Conservation (phyloP, 2,113 vertebrate genomes). For the Lophotis ruficrista region DNA sequence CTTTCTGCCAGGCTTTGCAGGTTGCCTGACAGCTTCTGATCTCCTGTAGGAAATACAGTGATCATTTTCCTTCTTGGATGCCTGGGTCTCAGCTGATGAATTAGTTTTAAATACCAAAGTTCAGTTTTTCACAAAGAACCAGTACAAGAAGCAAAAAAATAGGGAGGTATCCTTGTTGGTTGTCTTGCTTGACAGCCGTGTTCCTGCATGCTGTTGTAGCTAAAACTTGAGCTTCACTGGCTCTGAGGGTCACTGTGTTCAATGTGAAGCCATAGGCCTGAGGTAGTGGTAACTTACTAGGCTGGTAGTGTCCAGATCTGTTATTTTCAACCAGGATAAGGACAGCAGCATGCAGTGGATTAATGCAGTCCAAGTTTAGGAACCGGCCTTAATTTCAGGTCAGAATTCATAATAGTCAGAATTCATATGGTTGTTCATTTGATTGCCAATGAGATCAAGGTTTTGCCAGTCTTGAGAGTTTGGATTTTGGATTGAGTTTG, state of each 20-base stretch:
- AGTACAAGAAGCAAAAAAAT: not conserved
- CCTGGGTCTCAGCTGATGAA: not conserved
- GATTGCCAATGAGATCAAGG: not conserved
- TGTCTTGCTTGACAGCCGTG: fast-evolving
- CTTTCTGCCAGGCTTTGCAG: not conserved
- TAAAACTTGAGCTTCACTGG: not conserved
- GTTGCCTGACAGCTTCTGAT: not conserved
- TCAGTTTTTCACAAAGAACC: not conserved
- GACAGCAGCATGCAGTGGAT: not conserved
- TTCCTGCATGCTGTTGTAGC: not conserved
- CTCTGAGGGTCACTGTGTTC: not conserved
- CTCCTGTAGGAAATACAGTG: not conserved
- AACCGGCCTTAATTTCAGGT: not conserved
- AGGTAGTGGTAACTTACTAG: not conserved
- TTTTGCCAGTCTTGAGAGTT: not conserved
- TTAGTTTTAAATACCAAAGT: not conserved
- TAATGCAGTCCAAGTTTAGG: not conserved
- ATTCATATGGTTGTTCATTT: not conserved
- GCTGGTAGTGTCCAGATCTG: not conserved
- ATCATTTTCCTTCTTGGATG: not conserved
- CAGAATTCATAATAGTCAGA: not conserved
- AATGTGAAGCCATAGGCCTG: not conserved
- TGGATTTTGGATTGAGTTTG: not conserved
- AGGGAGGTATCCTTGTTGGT: not conserved
- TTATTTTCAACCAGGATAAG: not conserved